Evolutionary conservation across 2,113 vertebrate species (phyloP).

Genomic region (Entelurus aequoreus): DNA sequence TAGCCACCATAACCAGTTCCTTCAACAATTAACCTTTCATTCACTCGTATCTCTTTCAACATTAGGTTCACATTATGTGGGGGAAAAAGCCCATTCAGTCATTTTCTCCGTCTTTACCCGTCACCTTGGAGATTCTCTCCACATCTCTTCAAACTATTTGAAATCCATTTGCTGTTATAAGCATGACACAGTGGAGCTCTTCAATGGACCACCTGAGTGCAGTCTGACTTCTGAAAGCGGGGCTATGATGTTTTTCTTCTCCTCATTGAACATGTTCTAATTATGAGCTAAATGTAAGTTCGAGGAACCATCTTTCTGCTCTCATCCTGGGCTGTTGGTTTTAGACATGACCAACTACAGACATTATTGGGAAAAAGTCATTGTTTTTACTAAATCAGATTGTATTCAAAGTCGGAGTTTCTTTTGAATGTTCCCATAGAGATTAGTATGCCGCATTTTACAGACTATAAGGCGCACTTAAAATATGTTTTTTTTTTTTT

Average conservation of each 20-base stretch:
- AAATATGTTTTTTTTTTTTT: too few relatives aligned
- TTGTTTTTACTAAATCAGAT: too few relatives aligned
- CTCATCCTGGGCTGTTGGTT: too few relatives aligned
- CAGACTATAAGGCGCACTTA: too few relatives aligned
- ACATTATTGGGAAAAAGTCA: background rate
- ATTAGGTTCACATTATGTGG: slow-evolving; percentile 20
- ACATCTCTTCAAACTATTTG: background rate
- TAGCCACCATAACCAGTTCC: slow-evolving; percentile 6
- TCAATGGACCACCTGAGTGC: background rate
- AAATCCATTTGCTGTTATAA: slow-evolving; percentile 25
- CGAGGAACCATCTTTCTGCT: slow-evolving; percentile 1
- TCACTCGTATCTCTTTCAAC: slow-evolving; percentile 9
- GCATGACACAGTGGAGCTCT: slow-evolving; percentile 30
- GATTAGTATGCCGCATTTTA: too few relatives aligned
- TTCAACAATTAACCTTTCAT: slow-evolving; percentile 29
- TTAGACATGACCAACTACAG: background rate
- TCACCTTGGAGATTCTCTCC: slow-evolving; percentile 22
- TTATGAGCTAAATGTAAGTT: background rate
- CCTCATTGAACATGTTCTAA: slow-evolving; percentile 4
- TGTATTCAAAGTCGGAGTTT: too few relatives aligned
- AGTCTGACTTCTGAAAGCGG: background rate
- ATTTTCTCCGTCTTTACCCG: slow-evolving; percentile 19
- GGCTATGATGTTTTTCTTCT: background rate
- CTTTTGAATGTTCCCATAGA: too few relatives aligned
- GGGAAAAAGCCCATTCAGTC: slow-evolving; percentile 9